Evolutionary conservation across 2,797 vertebrate genomes (phyloP).

Genomic region (Coccyzus lansbergi): DNA sequence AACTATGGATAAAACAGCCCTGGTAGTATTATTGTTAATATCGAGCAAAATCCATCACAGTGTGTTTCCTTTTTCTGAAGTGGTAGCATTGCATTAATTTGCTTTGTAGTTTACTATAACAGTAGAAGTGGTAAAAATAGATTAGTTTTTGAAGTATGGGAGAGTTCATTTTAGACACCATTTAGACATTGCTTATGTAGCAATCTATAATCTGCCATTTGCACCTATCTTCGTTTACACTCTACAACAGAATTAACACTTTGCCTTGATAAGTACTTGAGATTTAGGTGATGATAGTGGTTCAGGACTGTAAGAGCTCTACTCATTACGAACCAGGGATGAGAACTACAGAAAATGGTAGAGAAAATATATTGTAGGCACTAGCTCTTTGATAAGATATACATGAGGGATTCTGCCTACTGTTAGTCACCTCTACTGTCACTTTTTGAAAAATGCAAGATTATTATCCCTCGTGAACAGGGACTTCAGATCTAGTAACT

Average conservation of each 20-base stretch:
- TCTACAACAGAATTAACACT: neutral
- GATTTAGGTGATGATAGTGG: neutral
- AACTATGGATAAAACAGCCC: neutral
- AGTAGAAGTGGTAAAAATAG: neutral
- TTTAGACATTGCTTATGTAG: conserved; percentile 12
- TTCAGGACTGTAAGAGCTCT: neutral
- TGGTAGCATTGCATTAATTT: neutral
- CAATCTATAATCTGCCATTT: neutral
- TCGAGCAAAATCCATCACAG: neutral
- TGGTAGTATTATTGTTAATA: neutral
- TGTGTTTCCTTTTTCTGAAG: neutral
- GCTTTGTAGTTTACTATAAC: neutral
- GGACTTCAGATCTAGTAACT: neutral
- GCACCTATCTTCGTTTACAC: neutral
- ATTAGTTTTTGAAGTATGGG: neutral
- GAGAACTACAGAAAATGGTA: neutral
- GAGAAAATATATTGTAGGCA: neutral
- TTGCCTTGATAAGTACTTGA: neutral
- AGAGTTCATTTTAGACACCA: conserved; percentile 7
- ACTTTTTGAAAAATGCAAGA: neutral
- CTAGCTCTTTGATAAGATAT: neutral
- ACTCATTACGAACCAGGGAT: neutral
- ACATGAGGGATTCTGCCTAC: neutral
- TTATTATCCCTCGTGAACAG: neutral
- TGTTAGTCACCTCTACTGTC: neutral